phyloP scores from a whole-genome alignment of 2,113 vertebrate species.

The Rissa tridactyla region DNA sequence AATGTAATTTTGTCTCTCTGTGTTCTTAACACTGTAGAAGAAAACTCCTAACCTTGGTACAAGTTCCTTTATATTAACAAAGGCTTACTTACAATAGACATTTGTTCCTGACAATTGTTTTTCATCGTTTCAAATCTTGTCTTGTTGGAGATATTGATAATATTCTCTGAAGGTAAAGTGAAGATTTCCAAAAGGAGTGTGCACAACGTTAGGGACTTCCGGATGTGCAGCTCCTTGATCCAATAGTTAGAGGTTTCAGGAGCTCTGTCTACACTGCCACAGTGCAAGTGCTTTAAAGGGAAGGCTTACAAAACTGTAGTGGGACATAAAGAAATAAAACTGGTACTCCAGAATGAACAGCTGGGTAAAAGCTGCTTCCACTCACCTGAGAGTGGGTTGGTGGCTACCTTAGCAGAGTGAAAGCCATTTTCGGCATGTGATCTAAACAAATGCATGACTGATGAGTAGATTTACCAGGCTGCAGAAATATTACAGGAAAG shows the following conservation, averaged over 20 bases:
- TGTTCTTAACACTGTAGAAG: neutral
- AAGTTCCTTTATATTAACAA: neutral
- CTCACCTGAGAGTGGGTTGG: neutral
- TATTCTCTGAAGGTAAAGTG: neutral
- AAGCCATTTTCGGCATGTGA: neutral
- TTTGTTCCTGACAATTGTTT: neutral
- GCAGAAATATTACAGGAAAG: neutral
- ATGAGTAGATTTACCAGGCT: neutral
- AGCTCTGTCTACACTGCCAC: neutral
- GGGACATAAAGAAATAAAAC: neutral
- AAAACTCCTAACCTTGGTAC: neutral
- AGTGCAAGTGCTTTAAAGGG: neutral
- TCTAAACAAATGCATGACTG: neutral
- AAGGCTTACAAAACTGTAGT: neutral
- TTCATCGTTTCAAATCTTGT: neutral
- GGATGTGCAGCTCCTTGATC: neutral
- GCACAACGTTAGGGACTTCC: neutral
- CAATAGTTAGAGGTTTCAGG: neutral
- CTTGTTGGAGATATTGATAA: neutral
- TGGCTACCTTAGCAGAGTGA: neutral
- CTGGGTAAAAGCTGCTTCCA: neutral
- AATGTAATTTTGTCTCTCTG: neutral
- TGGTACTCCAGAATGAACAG: neutral
- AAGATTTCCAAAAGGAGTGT: neutral
- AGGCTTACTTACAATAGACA: neutral